Conservation (phyloP, 2,113 vertebrate genomes). For the Hylia prasina region DNA sequence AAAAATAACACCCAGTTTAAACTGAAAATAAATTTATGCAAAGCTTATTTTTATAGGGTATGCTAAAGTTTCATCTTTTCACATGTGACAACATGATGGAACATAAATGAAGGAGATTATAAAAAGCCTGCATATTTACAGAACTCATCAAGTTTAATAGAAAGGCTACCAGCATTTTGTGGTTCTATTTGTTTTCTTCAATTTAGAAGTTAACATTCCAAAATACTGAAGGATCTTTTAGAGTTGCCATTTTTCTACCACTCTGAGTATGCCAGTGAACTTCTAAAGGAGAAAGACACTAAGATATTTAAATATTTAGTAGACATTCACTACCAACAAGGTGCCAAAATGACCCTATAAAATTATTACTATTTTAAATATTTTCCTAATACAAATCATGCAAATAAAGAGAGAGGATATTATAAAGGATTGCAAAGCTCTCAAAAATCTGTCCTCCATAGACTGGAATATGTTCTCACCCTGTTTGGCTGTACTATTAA, state of each 20-base stretch:
- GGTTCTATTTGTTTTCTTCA: not conserved
- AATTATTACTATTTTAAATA: not conserved
- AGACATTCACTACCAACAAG: not conserved
- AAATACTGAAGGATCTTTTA: not conserved
- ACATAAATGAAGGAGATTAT: not conserved
- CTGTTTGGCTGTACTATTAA: not conserved
- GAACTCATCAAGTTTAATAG: not conserved
- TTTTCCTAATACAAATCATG: not conserved
- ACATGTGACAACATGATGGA: not conserved
- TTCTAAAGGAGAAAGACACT: not conserved
- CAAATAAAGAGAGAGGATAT: not conserved
- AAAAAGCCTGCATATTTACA: not conserved
- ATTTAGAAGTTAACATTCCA: not conserved
- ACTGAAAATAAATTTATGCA: not conserved
- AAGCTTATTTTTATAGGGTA: not conserved
- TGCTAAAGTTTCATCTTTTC: not conserved
- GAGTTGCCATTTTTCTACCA: not conserved
- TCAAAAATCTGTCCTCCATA: not conserved
- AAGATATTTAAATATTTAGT: not conserved
- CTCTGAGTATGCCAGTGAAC: not conserved
- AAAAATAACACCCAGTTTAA: not conserved
- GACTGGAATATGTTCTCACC: not conserved
- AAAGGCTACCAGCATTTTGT: not conserved
- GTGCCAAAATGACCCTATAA: not conserved
- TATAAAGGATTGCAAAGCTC: not conserved